Evolutionary conservation across 1,140 invertebrate species (phyloP).

Genomic region (Micrasema longulum): DNA sequence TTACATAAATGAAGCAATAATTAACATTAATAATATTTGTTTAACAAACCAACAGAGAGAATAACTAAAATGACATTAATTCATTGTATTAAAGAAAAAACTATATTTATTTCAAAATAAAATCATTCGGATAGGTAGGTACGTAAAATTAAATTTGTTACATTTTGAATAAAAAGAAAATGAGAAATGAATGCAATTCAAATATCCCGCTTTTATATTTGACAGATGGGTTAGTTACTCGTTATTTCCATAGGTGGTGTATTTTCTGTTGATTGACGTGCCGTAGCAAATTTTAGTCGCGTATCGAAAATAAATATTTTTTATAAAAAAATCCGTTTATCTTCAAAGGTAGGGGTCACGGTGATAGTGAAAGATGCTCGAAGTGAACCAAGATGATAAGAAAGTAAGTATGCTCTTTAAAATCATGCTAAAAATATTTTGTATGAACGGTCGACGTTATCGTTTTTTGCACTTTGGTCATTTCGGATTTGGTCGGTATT

Average conservation of each 20-base stretch:
- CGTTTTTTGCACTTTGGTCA: conserved; percentile 31
- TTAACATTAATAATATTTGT: neutral
- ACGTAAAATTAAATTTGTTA: neutral
- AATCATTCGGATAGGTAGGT: neutral
- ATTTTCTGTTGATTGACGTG: neutral
- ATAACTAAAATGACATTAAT: neutral
- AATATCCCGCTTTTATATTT: no score
- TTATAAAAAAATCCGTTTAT: conserved; percentile 15
- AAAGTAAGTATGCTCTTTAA: conserved; percentile 37
- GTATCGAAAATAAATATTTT: conserved; percentile 17
- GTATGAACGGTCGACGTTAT: conserved; percentile 7
- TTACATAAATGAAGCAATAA: no score
- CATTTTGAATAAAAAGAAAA: neutral
- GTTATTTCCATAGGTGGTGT: conserved; percentile 22
- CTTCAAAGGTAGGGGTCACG: conserved; percentile 27
- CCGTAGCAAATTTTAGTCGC: conserved; percentile 10
- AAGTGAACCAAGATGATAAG: conserved; percentile 46
- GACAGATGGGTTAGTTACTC: conserved; percentile 19
- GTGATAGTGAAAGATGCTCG: conserved; percentile 34
- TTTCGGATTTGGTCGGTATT: no score
- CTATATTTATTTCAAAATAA: neutral
- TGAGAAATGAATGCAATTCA: no score
- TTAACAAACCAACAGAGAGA: neutral
- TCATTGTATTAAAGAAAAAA: no score
- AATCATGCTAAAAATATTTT: conserved; percentile 11